Evolutionary conservation across 2,888 invertebrate genomes (phyloP), one percentile per base, ranked within the genome.

Genomic region (Eretmocerus hayati): DNA sequence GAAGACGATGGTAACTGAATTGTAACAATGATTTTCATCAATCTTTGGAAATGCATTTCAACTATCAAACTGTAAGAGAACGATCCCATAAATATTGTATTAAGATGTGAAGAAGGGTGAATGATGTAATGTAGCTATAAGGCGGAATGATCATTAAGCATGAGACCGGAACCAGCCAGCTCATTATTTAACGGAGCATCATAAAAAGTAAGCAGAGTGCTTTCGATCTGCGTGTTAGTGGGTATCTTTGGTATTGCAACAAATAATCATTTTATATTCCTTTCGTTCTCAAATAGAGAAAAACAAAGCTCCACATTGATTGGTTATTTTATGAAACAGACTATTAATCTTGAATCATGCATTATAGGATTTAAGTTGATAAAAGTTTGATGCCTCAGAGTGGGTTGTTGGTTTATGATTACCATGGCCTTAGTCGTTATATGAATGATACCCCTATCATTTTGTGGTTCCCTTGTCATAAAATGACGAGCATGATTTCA

Each of bases 101-200:
- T 41, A 52, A 46, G 33, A 46, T 35, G 15, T 23, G 11, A 20
- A 26, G 32, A 36, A 39, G 22, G 39, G 41, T 18, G 23, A 13
- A 18, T 16, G 21, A 19, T 35, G 30, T 50, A 47, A 47, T 41
- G 18, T 42, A 48, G 42, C 36, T 45, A 48, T 35, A n/a, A n/a
- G 52, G 46, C 42, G 54, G 50, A 52, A 52, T 52, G 52, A 52
- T 52, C 45, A 50, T 38, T 52, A 47, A n/a, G 11, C 46, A 31
- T 32, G 36, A 22, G 52, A 33, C 65, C 62, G 65, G 65, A n/a
- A 50, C 65, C 65, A 62, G 65, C 65, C 65, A 64, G 63, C n/a
- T n/a, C n/a, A n/a, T n/a, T 49, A 46, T 55, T 50, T 9, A 45
- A 50, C 48, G 41, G 33, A 54, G 41, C 19, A 32, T 42, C 40